Conservation (phyloP, 2,113 vertebrate species). For the Turdus rufiventris region DNA sequence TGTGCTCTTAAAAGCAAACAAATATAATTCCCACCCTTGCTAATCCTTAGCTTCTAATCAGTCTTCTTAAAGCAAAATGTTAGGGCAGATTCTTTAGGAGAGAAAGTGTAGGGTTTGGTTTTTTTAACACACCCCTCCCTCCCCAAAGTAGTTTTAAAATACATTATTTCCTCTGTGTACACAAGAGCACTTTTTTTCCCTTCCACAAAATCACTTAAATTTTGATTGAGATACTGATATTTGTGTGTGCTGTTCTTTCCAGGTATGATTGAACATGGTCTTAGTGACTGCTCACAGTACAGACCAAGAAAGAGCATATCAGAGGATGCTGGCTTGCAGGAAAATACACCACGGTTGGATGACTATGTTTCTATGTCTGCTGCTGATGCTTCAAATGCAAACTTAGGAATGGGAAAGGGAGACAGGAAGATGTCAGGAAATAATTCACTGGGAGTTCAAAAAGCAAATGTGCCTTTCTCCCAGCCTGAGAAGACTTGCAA, state of each 20-base stretch:
- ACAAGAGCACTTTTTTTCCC: background rate
- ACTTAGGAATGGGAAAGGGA: conserved; percentile 7
- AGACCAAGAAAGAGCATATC: conserved; percentile 84
- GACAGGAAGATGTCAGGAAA: background rate
- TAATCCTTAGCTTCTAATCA: background rate
- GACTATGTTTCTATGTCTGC: conserved; percentile 73
- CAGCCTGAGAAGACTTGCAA: conserved; percentile 1
- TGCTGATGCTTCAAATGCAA: conserved; percentile 52
- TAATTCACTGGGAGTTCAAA: background rate
- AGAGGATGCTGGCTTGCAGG: conserved; percentile 74
- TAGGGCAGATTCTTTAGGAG: background rate
- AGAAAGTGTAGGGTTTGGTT: background rate
- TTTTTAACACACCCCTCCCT: background rate
- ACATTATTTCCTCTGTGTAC: background rate
- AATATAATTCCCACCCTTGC: background rate
- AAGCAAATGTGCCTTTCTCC: background rate
- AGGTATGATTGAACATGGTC: conserved; percentile 96
- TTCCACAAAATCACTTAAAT: background rate
- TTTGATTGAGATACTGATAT: background rate
- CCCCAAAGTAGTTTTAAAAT: background rate
- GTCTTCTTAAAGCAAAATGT: background rate
- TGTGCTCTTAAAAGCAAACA: background rate
- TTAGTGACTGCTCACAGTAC: conserved; percentile 91
- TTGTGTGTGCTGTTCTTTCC: background rate
- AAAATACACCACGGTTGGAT: conserved; percentile 56